phyloP scores from a whole-genome alignment of 2,113 vertebrate genomes.

The Gambusia affinis region DNA sequence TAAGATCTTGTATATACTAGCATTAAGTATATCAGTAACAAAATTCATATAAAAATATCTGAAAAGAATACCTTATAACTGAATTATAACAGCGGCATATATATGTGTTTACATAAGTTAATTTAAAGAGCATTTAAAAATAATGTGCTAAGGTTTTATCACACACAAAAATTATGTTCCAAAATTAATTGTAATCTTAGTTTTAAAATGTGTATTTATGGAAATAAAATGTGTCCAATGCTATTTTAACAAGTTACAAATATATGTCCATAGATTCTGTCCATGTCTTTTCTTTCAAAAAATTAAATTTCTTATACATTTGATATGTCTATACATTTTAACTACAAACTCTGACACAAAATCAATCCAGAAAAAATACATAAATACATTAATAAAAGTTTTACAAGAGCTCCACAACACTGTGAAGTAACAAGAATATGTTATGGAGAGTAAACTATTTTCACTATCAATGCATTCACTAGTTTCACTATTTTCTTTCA shows the following conservation, averaged over 20 bases:
- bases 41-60: too few species aligned
- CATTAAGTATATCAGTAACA: too few species aligned
- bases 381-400: too few species aligned
- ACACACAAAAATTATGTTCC: neutral
- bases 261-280: neutral
- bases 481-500: neutral
- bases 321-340: neutral
- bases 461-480: too few species aligned
- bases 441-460: neutral
- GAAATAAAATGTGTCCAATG: neutral
- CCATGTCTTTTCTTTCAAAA: neutral
- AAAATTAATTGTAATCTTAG: neutral
- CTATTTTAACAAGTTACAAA: neutral
- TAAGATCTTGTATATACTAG: too few species aligned
- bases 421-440: too few species aligned
- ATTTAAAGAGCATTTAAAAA: neutral
- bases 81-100: neutral
- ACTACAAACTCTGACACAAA: too few species aligned
- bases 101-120: neutral
- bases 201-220: too few species aligned
- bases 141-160: neutral
- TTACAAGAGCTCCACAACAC: too few species aligned
- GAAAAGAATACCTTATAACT: too few species aligned
- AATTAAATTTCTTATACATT: too few species aligned
- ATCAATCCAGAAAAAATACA: neutral